Evolutionary conservation across 2,113 vertebrate genomes (phyloP), one percentile per base, ranked within the genome.

Genomic region (Pluvianellus socialis): DNA sequence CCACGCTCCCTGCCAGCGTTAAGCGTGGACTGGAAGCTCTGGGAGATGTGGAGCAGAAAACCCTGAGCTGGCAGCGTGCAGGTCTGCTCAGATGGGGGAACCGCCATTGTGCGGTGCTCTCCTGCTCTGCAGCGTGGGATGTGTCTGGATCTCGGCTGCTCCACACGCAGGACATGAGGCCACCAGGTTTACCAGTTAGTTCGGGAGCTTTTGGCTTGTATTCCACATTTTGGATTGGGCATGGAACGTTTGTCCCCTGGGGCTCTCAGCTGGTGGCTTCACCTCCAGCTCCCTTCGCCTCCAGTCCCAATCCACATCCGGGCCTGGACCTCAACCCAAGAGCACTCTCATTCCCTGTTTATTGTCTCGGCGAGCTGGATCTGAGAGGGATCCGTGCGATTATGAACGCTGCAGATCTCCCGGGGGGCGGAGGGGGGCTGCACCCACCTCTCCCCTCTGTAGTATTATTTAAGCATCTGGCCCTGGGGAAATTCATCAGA

Each of bases 361-460:
- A 18, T 20, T 26, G 5, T 61, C 79, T 65, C 74, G 42, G 40
- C 20, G 28, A 56, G 53, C 47, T 33, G 33, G 12, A 15, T 12
- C 9, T 2, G 26, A 82, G 79, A 30, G 50, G 44, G 27, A 19
- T 33, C 12, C 24, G 1, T 15, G 72, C 18, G 2, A 16, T 72
- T 33, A 5, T 7, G 35, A 17, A 13, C 35, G 56, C 38, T 75
- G n/a, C 40, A 65, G 58, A 49, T 4, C 56, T n/a, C 22, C 1
- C 28, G 12, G 4, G 0, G 30, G 23, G 22, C 12, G 28, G 17
- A n/a, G 61, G 18, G 22, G 6, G 50, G 45, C 63, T 68, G 58
- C 21, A 17, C 6, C 6, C 13, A 22, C 5, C 0, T 28, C 52
- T 86, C 35, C 62, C 4, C 2, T 42, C 72, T 24, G 1, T 9